Conservation (phyloP, 2,888 invertebrate genomes). For the Anaspis maculata region DNA sequence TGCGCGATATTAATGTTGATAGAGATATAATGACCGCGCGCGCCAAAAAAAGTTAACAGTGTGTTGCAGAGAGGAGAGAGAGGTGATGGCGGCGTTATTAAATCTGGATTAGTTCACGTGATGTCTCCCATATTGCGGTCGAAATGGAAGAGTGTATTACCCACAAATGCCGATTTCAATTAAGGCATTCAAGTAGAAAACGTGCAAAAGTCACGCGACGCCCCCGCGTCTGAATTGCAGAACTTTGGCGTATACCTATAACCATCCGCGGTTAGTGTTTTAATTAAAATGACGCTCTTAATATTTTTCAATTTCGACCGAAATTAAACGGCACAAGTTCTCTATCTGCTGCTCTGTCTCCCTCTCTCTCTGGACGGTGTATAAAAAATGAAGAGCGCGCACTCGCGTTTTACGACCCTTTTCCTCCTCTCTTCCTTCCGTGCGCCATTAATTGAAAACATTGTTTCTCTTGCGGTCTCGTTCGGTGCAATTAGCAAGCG, state of each 20-base stretch:
- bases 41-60: slow-evolving; percentile 20
- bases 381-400: slow-evolving; percentile 30
- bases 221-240: slow-evolving; percentile 7
- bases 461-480: slow-evolving; percentile 37
- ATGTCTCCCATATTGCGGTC: slow-evolving; percentile 9
- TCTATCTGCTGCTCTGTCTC: too few species aligned
- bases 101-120: slow-evolving; percentile 28
- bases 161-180: slow-evolving; percentile 27
- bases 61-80: slow-evolving; percentile 4
- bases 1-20: slow-evolving; percentile 12
- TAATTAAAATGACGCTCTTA: slow-evolving; percentile 41
- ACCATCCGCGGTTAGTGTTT: slow-evolving; percentile 31
- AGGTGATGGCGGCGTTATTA: slow-evolving; percentile 30
- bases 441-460: slow-evolving; percentile 39
- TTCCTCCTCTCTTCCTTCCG: slow-evolving; percentile 24
- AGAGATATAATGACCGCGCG: slow-evolving; percentile 20
- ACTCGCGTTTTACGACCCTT: slow-evolving; percentile 34
- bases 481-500: slow-evolving; percentile 19
- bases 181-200: slow-evolving; percentile 28
- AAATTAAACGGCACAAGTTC: slow-evolving; percentile 37
- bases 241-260: slow-evolving; percentile 22
- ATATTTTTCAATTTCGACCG: slow-evolving; percentile 40
- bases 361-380: too few species aligned
- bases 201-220: slow-evolving; percentile 19
- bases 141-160: slow-evolving; percentile 6